A percentile compares a stretch with the other conserved stretches of the same genome.
phyloP scores from a whole-genome alignment of 2,797 vertebrate genomes.

The Thaleichthys pacificus region DNA sequence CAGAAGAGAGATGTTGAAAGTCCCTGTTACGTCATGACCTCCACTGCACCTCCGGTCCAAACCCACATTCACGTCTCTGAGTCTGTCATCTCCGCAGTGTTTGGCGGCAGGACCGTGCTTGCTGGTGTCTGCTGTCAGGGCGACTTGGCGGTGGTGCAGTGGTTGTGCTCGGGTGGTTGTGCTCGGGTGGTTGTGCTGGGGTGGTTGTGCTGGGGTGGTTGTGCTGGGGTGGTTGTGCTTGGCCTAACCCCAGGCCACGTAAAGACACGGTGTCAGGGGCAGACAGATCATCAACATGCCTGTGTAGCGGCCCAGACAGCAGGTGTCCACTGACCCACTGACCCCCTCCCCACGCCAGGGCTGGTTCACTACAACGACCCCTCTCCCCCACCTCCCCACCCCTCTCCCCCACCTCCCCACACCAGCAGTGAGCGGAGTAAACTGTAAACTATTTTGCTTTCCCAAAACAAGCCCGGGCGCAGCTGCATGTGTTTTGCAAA shows the following conservation, averaged over 20 bases:
- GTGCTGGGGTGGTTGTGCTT: neutral
- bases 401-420: constrained; percentile 37
- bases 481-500: constrained; percentile 78
- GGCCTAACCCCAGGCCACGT: constrained; percentile 2
- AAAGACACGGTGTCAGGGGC: constrained; percentile 22
- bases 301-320: constrained; percentile 38
- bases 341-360: constrained; percentile 32
- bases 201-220: neutral
- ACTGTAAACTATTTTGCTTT: constrained; percentile 45
- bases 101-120: neutral
- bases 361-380: constrained; percentile 23
- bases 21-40: constrained; percentile 23
- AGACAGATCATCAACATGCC: constrained; percentile 34
- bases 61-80: neutral
- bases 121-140: neutral
- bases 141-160: constrained; percentile 17
- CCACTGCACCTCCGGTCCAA: neutral
- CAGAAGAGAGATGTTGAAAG: constrained; percentile 29
- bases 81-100: neutral
- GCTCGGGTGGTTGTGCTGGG: neutral
- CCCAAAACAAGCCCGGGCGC: constrained; percentile 58
- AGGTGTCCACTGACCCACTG: constrained; percentile 52
- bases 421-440: constrained; percentile 30
- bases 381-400: neutral
- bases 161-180: neutral